phyloP scores from a whole-genome alignment of 2,888 invertebrate genomes.

The Onchidella celtica region DNA sequence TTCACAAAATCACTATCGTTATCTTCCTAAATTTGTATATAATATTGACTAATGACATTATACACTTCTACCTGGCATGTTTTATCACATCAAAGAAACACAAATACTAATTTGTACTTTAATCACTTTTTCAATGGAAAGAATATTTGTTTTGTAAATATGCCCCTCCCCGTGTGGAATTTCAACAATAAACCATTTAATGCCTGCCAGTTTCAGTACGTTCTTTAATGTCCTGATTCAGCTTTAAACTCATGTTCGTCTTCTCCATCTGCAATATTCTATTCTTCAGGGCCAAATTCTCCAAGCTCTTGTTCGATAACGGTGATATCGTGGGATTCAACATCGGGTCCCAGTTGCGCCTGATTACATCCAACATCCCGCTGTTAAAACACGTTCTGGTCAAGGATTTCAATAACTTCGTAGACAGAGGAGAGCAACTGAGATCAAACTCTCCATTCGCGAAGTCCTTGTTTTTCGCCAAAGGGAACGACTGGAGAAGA shows the following conservation, averaged over 20 bases:
- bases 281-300: background rate
- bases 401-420: too few species aligned
- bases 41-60: too few species aligned
- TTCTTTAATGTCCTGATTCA: background rate
- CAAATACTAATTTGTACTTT: too few species aligned
- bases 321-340: conserved; percentile 10
- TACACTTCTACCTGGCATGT: too few species aligned
- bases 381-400: background rate
- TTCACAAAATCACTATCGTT: too few species aligned
- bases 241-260: background rate
- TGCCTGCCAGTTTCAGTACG: background rate
- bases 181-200: background rate
- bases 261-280: background rate
- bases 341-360: background rate
- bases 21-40: too few species aligned
- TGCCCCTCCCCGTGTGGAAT: background rate
- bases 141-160: background rate
- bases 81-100: too few species aligned
- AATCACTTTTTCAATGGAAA: too few species aligned
- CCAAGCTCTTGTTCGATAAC: conserved; percentile 2
- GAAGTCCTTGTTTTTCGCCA: conserved; percentile 21
- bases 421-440: background rate
- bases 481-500: conserved; percentile 14
- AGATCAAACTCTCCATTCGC: conserved; percentile 3
- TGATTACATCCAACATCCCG: conserved; percentile 6